These are phyloP conservation scores for Stratiolaelaps scimitus DNA, from an alignment of 1,140 invertebrate genomes.

Conservation along the genomic window DNA sequence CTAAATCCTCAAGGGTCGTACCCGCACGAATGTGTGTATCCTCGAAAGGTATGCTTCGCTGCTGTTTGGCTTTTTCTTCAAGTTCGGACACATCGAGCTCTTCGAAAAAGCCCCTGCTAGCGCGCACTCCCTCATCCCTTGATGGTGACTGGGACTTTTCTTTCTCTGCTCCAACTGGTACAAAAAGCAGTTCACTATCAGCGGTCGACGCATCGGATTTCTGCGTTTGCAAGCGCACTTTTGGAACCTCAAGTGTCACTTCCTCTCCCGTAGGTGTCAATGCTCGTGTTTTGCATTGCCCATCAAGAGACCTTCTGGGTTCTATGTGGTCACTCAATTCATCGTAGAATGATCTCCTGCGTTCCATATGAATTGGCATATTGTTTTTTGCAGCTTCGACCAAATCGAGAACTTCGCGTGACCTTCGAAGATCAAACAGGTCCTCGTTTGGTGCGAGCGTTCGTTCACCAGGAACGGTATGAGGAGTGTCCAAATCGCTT, in stretches of 20 bases:
- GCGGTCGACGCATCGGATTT: conserved; percentile 20
- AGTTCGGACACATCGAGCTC: conserved; percentile 15
- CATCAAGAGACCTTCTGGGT: conserved; percentile 5
- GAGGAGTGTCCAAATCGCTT: no score
- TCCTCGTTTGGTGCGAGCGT: neutral
- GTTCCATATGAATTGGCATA: neutral
- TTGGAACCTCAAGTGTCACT: neutral
- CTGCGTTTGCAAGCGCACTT: conserved; percentile 3
- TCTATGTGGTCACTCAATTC: conserved; percentile 20
- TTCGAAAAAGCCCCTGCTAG: conserved; percentile 16
- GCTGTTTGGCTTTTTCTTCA: conserved; percentile 19
- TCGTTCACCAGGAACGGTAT: no score
- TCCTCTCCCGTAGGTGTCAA: conserved; percentile 10
- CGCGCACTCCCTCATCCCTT: neutral
- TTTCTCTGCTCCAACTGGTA: neutral
- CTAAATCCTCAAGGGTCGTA: neutral
- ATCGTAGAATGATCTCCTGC: conserved; percentile 21
- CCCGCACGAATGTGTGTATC: neutral
- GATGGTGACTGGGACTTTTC: conserved; percentile 1
- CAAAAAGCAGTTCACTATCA: conserved; percentile 20
- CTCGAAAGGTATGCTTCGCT: conserved; percentile 7
- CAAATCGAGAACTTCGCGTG: conserved; percentile 19
- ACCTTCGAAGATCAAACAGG: conserved; percentile 4
- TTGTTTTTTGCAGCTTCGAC: conserved; percentile 8
- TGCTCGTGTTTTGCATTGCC: conserved; percentile 3